Conservation (phyloP, 2,797 vertebrate species). For the Rhynchonycteris naso region DNA sequence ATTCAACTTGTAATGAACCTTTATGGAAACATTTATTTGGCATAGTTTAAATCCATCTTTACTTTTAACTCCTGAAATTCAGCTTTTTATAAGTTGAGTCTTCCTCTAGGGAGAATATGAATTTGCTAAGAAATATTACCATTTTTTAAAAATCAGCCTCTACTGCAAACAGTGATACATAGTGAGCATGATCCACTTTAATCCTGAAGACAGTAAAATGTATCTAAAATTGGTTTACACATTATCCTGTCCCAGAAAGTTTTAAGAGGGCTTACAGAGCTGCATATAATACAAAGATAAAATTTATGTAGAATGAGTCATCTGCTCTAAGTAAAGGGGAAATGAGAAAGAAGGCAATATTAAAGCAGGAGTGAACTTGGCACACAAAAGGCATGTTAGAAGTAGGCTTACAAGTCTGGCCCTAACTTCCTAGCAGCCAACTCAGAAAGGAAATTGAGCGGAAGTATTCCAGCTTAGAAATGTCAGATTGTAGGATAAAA, state of each 20-base stretch:
- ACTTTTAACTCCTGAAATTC: slow-evolving; percentile 47
- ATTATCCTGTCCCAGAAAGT: not conserved
- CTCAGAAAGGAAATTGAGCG: not conserved
- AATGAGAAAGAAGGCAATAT: not conserved
- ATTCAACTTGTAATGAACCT: not conserved
- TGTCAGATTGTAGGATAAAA: not conserved
- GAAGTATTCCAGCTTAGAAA: not conserved
- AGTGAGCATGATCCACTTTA: not conserved
- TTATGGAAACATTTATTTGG: not conserved
- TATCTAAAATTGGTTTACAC: not conserved
- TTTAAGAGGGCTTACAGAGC: slow-evolving; percentile 5
- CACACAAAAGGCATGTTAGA: not conserved
- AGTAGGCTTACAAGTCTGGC: not conserved
- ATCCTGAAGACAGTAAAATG: not conserved
- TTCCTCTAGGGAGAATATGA: not conserved
- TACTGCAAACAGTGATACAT: no score
- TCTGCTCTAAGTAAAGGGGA: not conserved
- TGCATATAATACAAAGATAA: not conserved
- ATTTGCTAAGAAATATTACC: slow-evolving; percentile 32
- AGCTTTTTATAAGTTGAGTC: not conserved
- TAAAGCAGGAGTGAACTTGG: not conserved
- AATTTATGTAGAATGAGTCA: not conserved
- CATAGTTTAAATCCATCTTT: slow-evolving; percentile 20
- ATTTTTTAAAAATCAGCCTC: slow-evolving; percentile 8
- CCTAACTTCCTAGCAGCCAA: not conserved